phyloP scores from a whole-genome alignment of 2,113 vertebrate genomes.

The Colistium nudipinnis region DNA sequence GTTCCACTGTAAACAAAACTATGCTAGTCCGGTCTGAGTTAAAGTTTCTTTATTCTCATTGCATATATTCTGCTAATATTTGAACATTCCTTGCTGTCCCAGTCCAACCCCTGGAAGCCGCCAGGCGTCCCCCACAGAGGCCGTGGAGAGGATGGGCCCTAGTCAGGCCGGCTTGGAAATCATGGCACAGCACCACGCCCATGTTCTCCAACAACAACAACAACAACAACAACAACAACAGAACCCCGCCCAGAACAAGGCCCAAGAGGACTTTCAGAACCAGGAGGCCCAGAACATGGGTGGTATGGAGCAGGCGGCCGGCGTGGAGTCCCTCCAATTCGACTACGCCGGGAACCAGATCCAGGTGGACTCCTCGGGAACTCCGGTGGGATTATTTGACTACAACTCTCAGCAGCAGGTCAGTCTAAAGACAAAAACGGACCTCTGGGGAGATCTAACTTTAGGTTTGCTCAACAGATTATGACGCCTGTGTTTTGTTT shows the following conservation, averaged over 20 bases:
- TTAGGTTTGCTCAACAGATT: constrained; percentile 8
- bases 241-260: constrained; percentile 87
- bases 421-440: constrained; percentile 45
- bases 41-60: neutral
- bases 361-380: constrained; percentile 95
- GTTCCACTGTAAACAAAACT: too few relatives aligned
- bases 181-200: constrained; percentile 86
- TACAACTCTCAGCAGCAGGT: constrained; percentile 98
- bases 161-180: constrained; percentile 88
- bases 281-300: constrained; percentile 94
- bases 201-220: constrained; percentile 75
- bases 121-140: constrained; percentile 96
- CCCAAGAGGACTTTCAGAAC: constrained; percentile 92
- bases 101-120: constrained; percentile 96
- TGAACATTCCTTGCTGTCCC: neutral
- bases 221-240: too few relatives aligned
- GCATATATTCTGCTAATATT: accelerated
- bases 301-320: constrained; percentile 95
- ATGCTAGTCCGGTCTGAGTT: neutral
- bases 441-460: neutral
- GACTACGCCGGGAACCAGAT: constrained; percentile 97
- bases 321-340: constrained; percentile 95
- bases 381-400: constrained; percentile 95
- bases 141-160: constrained; percentile 92
- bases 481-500: constrained; percentile 1